Percentiles rank a stretch among this genome's conserved stretches.
Evolutionary conservation across 2,113 vertebrate species (phyloP).

Genomic region (Syngnathus floridae): DNA sequence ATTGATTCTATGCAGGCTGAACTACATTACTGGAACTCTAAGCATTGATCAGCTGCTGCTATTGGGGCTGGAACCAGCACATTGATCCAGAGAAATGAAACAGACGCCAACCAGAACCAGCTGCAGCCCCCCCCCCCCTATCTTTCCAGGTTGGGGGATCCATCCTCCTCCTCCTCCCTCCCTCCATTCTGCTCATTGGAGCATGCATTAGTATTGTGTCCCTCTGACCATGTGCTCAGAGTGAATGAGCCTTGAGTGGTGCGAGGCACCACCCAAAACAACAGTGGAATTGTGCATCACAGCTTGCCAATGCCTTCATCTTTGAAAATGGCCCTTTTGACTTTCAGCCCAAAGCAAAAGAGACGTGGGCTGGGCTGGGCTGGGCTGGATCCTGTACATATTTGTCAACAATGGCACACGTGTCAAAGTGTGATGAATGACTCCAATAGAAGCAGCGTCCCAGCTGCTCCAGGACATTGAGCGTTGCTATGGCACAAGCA

Average conservation of each 20-base stretch:
- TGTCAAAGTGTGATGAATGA: conserved; percentile 48
- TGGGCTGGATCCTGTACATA: not conserved
- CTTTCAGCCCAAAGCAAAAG: too few relatives aligned
- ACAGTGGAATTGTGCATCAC: conserved; percentile 1
- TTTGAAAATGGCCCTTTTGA: too few relatives aligned
- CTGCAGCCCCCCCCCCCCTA: conserved; percentile 38
- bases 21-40: conserved; percentile 15
- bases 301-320: conserved; percentile 1
- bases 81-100: conserved; percentile 50
- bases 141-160: conserved; percentile 21
- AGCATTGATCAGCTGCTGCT: conserved; percentile 36
- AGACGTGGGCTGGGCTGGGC: too few relatives aligned
- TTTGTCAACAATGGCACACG: conserved; percentile 36
- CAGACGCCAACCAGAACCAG: conserved; percentile 53
- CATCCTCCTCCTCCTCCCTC: conserved; percentile 8
- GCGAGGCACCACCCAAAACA: conserved; percentile 49
- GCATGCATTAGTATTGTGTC: conserved; percentile 47
- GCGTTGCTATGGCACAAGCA: not conserved
- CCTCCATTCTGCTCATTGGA: conserved; percentile 22
- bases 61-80: conserved; percentile 36
- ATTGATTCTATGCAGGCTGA: conserved; percentile 24
- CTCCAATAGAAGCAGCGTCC: conserved; percentile 33
- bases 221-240: conserved; percentile 49
- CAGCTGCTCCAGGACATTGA: conserved; percentile 16
- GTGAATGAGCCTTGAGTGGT: conserved; percentile 19